phyloP scores from a whole-genome alignment of 2,113 vertebrate species.

The Callaeas wilsoni region DNA sequence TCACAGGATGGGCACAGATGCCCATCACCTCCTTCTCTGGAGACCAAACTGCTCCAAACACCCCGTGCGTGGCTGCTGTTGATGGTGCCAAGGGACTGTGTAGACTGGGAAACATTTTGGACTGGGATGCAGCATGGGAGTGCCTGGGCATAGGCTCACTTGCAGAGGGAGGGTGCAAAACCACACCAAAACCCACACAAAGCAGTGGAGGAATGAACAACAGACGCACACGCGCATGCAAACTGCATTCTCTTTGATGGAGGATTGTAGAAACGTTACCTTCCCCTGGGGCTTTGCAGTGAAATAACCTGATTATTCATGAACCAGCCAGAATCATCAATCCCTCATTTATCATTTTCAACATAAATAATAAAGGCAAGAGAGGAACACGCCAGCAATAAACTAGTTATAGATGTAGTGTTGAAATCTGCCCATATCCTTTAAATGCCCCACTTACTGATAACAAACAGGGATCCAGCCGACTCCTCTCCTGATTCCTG shows the following conservation, averaged over 20 bases:
- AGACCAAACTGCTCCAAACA: neutral
- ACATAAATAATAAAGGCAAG: neutral
- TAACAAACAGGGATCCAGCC: neutral
- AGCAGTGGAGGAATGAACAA: neutral
- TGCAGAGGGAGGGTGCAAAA: neutral
- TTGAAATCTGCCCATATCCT: constrained; percentile 11
- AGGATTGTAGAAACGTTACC: constrained; percentile 10
- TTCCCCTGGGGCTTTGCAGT: neutral
- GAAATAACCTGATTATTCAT: constrained; percentile 51
- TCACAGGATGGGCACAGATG: neutral
- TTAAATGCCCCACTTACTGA: neutral
- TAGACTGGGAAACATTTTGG: accelerated
- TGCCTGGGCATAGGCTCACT: accelerated
- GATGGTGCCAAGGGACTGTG: neutral
- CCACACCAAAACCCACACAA: neutral
- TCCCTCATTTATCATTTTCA: constrained; percentile 51
- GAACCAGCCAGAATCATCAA: constrained; percentile 35
- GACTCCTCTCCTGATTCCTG: neutral
- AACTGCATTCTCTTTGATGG: neutral
- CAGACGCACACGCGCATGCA: neutral
- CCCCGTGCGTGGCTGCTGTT: accelerated
- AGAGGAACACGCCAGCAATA: neutral
- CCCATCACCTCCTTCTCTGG: neutral
- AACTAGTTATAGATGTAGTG: neutral
- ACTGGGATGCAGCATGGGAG: neutral